Conservation (phyloP, 2,888 invertebrate species). For the Lepidocyrtoides sp. region DNA sequence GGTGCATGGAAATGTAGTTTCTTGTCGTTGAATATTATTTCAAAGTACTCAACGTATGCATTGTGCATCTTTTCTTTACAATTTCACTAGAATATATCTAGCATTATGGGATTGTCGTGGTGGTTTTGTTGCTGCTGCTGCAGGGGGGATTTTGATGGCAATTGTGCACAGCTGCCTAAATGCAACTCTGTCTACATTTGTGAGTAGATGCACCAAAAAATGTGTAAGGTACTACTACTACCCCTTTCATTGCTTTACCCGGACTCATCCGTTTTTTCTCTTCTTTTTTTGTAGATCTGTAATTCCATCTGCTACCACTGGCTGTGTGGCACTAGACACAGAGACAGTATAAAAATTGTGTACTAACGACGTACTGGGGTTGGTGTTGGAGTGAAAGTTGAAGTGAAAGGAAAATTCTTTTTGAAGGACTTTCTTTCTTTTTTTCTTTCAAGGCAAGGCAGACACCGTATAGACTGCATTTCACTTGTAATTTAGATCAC, state of each 20-base stretch:
- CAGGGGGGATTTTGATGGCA: background rate
- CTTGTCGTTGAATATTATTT: constrained; percentile 1
- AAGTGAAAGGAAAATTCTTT: background rate
- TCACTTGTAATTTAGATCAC: constrained; percentile 38
- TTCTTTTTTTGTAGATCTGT: background rate
- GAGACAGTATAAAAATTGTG: background rate
- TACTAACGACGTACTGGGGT: too few relatives aligned
- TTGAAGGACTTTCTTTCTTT: background rate
- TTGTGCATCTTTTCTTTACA: constrained; percentile 17
- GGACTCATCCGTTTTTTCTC: background rate
- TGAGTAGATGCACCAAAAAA: constrained; percentile 29
- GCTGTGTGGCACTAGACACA: background rate
- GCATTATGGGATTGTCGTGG: background rate
- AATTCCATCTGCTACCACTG: background rate
- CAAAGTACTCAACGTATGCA: constrained; percentile 6
- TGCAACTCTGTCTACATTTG: constrained; percentile 11
- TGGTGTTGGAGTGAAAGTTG: background rate
- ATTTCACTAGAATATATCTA: background rate
- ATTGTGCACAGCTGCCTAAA: background rate
- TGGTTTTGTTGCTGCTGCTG: constrained; percentile 8
- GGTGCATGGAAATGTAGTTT: constrained; percentile 23
- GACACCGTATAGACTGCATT: background rate
- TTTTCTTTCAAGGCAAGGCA: background rate
- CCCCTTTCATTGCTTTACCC: background rate
- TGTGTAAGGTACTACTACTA: too few relatives aligned